Evolutionary conservation across 2,113 vertebrate genomes (phyloP).

Genomic region (Gallinago undulata): DNA sequence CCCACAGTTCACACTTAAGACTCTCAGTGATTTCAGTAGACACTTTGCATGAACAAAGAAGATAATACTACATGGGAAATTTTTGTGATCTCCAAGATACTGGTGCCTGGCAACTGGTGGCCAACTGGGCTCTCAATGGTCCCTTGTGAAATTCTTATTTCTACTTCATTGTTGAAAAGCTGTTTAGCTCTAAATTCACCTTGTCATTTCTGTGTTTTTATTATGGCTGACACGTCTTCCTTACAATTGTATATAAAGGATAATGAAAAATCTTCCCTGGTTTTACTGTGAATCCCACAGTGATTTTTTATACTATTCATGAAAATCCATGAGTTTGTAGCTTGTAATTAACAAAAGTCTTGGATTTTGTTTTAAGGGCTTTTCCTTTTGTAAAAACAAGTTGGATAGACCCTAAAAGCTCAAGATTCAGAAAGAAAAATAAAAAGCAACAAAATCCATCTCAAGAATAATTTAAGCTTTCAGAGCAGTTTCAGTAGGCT

Average conservation of each 20-base stretch:
- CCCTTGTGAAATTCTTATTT: neutral
- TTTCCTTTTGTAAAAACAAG: neutral
- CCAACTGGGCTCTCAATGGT: neutral
- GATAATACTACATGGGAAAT: neutral
- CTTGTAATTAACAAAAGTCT: neutral
- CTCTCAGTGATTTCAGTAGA: neutral
- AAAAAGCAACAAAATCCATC: neutral
- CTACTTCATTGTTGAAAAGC: neutral
- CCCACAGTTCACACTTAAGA: neutral
- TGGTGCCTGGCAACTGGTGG: neutral
- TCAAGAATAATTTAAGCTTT: neutral
- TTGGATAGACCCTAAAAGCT: neutral
- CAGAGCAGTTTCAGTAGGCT: neutral
- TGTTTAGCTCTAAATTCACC: neutral
- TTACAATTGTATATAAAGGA: neutral
- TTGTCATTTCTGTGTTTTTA: neutral
- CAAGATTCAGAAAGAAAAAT: neutral
- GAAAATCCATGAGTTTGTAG: neutral
- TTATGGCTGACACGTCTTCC: neutral
- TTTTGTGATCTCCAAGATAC: neutral
- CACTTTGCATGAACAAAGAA: neutral
- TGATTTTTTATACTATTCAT: fast-evolving
- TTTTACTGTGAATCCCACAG: neutral
- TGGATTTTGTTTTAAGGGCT: neutral
- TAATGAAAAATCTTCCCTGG: neutral